Evolutionary conservation across 2,797 vertebrate species (phyloP), one percentile per base, ranked within the genome.

Genomic region (Ciconia nigra): DNA sequence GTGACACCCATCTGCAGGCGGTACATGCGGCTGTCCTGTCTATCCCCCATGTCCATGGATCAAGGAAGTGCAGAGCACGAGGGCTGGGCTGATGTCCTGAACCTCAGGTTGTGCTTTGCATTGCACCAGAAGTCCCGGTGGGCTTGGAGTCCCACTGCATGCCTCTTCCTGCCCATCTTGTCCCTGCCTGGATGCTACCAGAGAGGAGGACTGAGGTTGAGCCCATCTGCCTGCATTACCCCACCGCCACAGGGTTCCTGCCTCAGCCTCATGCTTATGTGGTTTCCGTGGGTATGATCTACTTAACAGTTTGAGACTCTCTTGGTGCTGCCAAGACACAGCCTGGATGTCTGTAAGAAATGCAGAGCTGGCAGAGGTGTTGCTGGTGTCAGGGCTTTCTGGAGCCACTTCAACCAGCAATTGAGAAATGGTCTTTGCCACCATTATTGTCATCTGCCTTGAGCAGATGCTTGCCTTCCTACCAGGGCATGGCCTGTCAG

Each of bases 1-100:
- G 44, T 62, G 52, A 59, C 77, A 49, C 33, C 58, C 3, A 0
- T 42, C 42, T 46, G 63, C 7, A 5, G 31, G 33, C 2, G 1
- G 58, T 67, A 20, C 1, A 2, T 39, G n/a, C 1, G 1, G 37
- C 41, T 83, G 28, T 57, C 31, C 69, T 70, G 18, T 65, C 65
- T n/a, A 9, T 25, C 59, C 5, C 4, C 39, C 2, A 0, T 65
- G 67, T 24, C 73, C 42, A 7, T 19, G 37, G 52, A 65, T 17
- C 0, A 5, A 86, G 72, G 59, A 69, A 52, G 33, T 61, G 57
- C 77, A 73, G 59, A 72, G 76, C 42, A 37, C 0, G 0, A 61
- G 63, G 37, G 31, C 26, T 63, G 54, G 44, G n/a, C 86, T 86
- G 58, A 44, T 22, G 17, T 39, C 31, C 62, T 55, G 62, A 74